These are phyloP conservation scores for Eretmochelys imbricata DNA, from an alignment of 2,113 vertebrate species.

Conservation along the genomic window DNA sequence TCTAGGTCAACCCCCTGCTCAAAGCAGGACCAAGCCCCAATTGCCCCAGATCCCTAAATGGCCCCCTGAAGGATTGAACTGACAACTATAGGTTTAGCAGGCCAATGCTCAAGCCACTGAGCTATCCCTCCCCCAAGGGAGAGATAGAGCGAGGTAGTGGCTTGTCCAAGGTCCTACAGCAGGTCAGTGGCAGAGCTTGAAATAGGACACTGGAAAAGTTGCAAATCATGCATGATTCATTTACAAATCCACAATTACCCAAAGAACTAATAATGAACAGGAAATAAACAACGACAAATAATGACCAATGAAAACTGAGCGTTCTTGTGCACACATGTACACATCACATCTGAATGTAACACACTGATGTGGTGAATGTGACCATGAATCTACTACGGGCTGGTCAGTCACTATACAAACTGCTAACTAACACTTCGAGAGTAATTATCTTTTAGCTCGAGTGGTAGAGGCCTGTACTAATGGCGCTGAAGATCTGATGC, in stretches of 20 bases:
- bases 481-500: not conserved
- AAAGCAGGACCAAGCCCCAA: no score
- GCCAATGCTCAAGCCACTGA: no score
- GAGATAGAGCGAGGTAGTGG: not conserved
- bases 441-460: not conserved
- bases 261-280: not conserved
- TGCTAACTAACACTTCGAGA: not conserved
- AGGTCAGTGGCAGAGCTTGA: not conserved
- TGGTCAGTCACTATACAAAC: rapidly evolving
- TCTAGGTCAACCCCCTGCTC: no score
- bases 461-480: not conserved
- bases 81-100: no score
- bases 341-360: not conserved
- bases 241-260: not conserved
- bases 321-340: not conserved
- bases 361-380: not conserved
- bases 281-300: rapidly evolving
- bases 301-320: not conserved
- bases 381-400: not conserved
- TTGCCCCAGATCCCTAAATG: no score
- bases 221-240: not conserved
- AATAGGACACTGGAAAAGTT: not conserved
- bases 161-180: rapidly evolving
- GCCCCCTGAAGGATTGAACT: no score
- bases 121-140: no score